Conservation (phyloP, 2,888 invertebrate species). For the Himalopsyche japonica region DNA sequence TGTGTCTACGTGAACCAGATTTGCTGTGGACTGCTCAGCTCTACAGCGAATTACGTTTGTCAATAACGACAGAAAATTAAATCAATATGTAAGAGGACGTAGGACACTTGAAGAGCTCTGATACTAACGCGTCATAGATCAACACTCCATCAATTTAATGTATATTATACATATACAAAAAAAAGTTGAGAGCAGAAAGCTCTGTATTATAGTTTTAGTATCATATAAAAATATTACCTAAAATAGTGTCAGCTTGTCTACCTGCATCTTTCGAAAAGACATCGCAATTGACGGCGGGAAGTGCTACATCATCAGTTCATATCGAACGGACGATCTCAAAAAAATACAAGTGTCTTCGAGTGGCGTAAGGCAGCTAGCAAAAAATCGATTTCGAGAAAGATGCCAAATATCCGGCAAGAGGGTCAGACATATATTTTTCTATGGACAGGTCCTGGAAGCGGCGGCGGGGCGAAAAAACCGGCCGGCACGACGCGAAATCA, state of each 20-base stretch:
- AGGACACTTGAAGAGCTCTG: no score
- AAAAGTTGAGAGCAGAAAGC: no score
- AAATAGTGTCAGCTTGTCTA: background rate
- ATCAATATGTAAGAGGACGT: no score
- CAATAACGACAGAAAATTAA: no score
- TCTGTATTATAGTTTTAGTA: no score
- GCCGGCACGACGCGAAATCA: background rate
- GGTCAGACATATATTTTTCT: background rate
- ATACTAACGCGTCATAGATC: no score
- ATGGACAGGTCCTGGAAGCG: background rate
- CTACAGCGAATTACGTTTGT: no score
- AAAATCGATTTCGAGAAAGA: background rate
- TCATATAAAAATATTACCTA: no score
- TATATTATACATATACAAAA: no score
- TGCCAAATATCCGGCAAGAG: background rate
- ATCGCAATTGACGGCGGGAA: background rate
- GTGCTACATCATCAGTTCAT: background rate
- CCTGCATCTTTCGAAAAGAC: background rate
- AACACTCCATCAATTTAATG: no score
- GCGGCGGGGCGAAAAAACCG: background rate
- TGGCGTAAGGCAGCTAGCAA: background rate
- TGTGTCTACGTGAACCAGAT: no score
- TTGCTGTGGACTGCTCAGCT: no score
- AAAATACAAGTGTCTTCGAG: background rate
- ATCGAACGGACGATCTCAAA: background rate